Evolutionary conservation across 2,113 vertebrate genomes (phyloP), one percentile per base, ranked within the genome.

Genomic region (Brachypteracias leptosomus): DNA sequence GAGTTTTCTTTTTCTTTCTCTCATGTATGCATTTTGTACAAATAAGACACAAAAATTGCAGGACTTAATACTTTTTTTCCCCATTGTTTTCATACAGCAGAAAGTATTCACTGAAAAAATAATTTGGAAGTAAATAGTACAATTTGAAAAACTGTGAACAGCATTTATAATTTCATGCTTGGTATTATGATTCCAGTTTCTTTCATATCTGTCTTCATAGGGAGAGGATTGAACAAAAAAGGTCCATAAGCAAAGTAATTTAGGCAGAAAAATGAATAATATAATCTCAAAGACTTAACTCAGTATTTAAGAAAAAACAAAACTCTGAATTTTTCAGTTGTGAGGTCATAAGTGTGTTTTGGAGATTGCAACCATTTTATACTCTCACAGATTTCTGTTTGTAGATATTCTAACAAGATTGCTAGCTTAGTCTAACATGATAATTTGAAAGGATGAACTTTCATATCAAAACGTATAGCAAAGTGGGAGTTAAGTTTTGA

Each of bases 401-500:
- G 87, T 68, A 91, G 89, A 87, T 94, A 76, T 29, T 85, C 70
- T 89, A 85, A 54, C 54, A 73, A 80, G 83, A 89, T 47, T 90
- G 79, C 57, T 96, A 93, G 85, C 81, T 93, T 78, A 91, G 92
- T 93, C 96, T 94, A 90, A 91, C 94, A 90, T 85, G 88, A 91
- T 88, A 78, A 83, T 93, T 94, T 94, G 85, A 94, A 88, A 85
- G 82, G 67, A 85, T 97, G 92, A 97, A 95, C 92, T 95, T 93
- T 75, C 59, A 44, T 88, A 96, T 88, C 85, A 85, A 97, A 95
- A 93, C 2, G 59, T 91, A 59, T 52, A 91, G 85, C 66, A 36
- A 95, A 93, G 92, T 97, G 92, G 94, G 95, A 95, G 92, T 96
- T 65, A 76, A 91, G 58, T 90, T 91, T 89, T 94, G 96, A 94